phyloP scores from a whole-genome alignment of 1,140 invertebrate species.

The Drosophila parvula region DNA sequence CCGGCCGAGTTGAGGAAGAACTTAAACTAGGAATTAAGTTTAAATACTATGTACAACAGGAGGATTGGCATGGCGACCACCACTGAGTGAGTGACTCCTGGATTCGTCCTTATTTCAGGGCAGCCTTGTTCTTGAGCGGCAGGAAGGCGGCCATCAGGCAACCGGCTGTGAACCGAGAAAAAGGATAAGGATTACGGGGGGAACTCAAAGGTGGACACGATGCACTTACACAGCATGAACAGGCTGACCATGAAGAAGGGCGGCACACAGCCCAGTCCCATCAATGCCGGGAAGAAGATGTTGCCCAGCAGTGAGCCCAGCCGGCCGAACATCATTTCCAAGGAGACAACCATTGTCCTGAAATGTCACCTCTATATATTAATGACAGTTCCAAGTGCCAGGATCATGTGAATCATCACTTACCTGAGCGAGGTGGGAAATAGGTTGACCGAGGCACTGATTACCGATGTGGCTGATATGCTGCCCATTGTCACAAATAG shows the following conservation, averaged over 20 bases:
- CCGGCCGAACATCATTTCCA: constrained; percentile 79
- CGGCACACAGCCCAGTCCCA: constrained; percentile 71
- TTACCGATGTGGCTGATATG: constrained; percentile 71
- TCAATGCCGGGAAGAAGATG: constrained; percentile 74
- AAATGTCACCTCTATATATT: background rate
- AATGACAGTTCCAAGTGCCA: background rate
- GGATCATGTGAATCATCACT: background rate
- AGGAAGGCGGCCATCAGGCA: constrained; percentile 67
- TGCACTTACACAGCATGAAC: constrained; percentile 77
- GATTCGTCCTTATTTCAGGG: constrained; percentile 51
- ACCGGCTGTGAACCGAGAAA: constrained; percentile 50
- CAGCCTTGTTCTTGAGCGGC: constrained; percentile 73
- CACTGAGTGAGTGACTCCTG: background rate
- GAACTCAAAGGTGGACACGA: background rate
- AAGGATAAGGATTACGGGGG: background rate
- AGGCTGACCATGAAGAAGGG: constrained; percentile 76
- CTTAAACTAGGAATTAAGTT: constrained; percentile 40
- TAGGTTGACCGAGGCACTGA: constrained; percentile 75
- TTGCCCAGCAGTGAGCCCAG: constrained; percentile 72
- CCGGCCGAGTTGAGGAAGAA: background rate
- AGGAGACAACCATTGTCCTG: constrained; percentile 76
- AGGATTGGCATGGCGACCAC: no score
- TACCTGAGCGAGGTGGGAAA: constrained; percentile 80
- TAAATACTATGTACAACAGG: constrained; percentile 41
- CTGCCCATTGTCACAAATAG: constrained; percentile 77